Base-by-base conservation (phyloP, 2,888 invertebrate genomes). In the Drosophila pegasa region DNA sequence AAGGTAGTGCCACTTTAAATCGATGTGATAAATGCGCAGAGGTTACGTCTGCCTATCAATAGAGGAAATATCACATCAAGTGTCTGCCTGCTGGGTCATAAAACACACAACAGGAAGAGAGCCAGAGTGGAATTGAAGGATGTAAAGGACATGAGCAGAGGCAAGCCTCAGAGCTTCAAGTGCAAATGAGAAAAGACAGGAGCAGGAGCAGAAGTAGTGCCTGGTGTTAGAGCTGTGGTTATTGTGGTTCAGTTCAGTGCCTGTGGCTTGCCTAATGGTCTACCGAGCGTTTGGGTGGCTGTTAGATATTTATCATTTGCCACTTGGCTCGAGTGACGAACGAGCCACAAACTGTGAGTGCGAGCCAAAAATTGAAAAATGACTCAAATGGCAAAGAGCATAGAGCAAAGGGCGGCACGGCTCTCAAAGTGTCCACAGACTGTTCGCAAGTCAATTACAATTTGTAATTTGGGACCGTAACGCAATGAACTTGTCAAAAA, bases 161-260 rank as follows among this genome's bases (percentile, higher is more conserved):
- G 51, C 31, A 40, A 52, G 40, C 48, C n/a, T 59, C 56, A 22
- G 50, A 48, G 16, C 55, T 62, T 70, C 61, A 52, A 86, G 85
- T 86, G 85, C 73, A 86, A 86, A 87, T 87, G 85, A 87, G 85
- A 81, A 85, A 81, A 75, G 69, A 68, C 79, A 71, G 57, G 10
- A 20, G 27, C 12, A 31, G 48, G 4, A 8, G 14, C 3, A 18
- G 27, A 14, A 31, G 48, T 48, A 33, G 48, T 33, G 31, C 9
- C 33, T 48, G 33, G 14, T 48, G 48, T 22, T 12, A 29, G 38
- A 31, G 27, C 22, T 48, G 20, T 35, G 27, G 51, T 12, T 33
- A 41, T 27, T 47, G 31, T 27, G 33, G 37, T n/a, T 31, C 14
- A 48, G 48, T 5, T 20, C 18, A 31, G 31, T 29, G 43, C 38